Evolutionary conservation across 37 sponge, comb jelly and placozoan species (phyloP).

Genomic region (Beroe ovata): DNA sequence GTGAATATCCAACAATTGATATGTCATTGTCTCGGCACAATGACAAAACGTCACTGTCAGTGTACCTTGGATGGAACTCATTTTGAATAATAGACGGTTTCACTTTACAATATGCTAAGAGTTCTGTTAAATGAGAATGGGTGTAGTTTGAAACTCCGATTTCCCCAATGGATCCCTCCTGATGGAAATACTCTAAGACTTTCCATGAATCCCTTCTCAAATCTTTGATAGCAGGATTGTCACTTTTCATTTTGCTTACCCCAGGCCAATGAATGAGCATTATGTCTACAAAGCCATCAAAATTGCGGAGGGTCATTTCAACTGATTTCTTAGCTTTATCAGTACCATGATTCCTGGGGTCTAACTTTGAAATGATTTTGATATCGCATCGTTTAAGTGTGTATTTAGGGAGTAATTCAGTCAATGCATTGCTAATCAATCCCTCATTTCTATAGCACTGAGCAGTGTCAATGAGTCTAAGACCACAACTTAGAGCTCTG

Average conservation of each 20-base stretch:
- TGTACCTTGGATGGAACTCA: slow-evolving; percentile 36
- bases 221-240: not conserved
- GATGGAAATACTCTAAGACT: not conserved
- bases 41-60: not conserved
- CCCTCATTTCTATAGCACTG: slow-evolving; percentile 51
- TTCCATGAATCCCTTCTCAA: slow-evolving; percentile 24
- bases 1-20: slow-evolving; percentile 11
- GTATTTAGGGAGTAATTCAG: not conserved
- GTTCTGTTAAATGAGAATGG: not conserved
- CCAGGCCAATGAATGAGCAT: slow-evolving; percentile 58
- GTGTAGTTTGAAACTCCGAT: slow-evolving; percentile 64
- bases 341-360: slow-evolving; percentile 29
- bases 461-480: slow-evolving; percentile 59
- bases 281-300: slow-evolving; percentile 48
- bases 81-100: slow-evolving; percentile 39
- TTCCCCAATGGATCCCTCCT: not conserved
- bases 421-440: not conserved
- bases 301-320: not conserved
- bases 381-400: not conserved
- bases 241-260: slow-evolving; percentile 31
- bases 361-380: slow-evolving; percentile 10
- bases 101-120: not conserved
- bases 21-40: not conserved
- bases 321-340: not conserved
- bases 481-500: not conserved